Evolutionary conservation across 2,113 vertebrate species (phyloP), one percentile per base, ranked within the genome.

Genomic region (Gulo gulo): DNA sequence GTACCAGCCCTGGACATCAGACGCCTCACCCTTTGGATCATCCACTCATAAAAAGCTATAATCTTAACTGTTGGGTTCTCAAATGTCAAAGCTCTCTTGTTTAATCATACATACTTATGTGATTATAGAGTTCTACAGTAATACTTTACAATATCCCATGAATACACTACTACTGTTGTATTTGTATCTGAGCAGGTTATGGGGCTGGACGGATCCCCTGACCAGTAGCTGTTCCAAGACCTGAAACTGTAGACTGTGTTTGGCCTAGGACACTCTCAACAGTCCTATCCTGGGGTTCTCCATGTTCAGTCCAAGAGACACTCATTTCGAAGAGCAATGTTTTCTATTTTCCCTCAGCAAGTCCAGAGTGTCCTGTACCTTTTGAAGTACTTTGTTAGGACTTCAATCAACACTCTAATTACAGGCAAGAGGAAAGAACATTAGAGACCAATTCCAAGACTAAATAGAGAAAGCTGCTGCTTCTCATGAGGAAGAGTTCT

Each of bases 321-420:
- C n/a, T 69, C n/a, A 9, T 78, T 96, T 81, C 57, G 76, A 97
- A 95, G 79, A 97, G 31, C 93, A 88, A 52, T 94, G 47, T n/a
- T 74, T 98, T 97, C 95, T 95, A 42, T 97, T 96, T 96, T 94
- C 65, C 80, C 74, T 92, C 81, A 52, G 94, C 61, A 93, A 88
- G 92, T 83, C 92, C 88, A 96, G 97, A 92, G 92, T 97, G 95
- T 97, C 76, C 97, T 94, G 97, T 97, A 96, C 97, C 90, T 96
- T 96, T 90, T 92, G 13, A 96, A 98, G 87, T 69, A 95, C 95
- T 96, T 96, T 91, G 67, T 92, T 78, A 93, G 69, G 26, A 95
- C 93, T 97, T 94, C 96, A 96, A 97, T 97, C 96, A 97, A 93
- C 61, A 71, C 93, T 97, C 92, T 98, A 96, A 98, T 98, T 98